These are phyloP conservation scores for Tetragnatha versicolor DNA, from an alignment of 1,140 invertebrate species.

Conservation along the genomic window DNA sequence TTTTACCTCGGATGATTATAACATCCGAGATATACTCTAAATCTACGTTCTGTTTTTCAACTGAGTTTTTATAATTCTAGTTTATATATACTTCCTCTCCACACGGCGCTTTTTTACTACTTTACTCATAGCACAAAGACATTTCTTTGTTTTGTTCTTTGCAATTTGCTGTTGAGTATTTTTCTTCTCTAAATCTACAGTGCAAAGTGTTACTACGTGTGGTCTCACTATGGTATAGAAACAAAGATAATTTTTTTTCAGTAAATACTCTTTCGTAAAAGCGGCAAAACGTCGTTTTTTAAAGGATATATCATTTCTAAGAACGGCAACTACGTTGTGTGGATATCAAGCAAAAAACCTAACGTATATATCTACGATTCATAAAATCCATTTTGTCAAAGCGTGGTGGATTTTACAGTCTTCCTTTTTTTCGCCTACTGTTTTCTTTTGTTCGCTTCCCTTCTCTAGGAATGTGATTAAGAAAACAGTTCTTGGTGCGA, in stretches of 20 bases:
- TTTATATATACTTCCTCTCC: conserved; percentile 38
- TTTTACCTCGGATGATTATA: conserved; percentile 40
- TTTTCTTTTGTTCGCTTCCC: conserved; percentile 36
- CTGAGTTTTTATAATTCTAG: conserved; percentile 31
- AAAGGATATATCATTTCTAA: conserved; percentile 45
- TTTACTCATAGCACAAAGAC: conserved; percentile 48
- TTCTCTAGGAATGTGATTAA: conserved; percentile 4
- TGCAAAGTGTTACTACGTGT: conserved; percentile 48
- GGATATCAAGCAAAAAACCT: conserved; percentile 51
- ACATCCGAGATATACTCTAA: conserved; percentile 55
- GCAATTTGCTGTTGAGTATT: conserved; percentile 46
- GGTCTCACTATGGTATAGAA: conserved; percentile 55
- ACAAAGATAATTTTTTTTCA: conserved; percentile 51
- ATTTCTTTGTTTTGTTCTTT: conserved; percentile 56
- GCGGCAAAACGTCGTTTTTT: conserved; percentile 30
- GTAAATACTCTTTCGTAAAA: conserved; percentile 43
- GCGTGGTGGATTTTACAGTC: conserved; percentile 46
- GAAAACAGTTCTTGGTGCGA: conserved; percentile 33
- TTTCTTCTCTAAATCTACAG: conserved; percentile 48
- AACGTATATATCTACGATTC: conserved; percentile 44
- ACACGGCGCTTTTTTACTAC: conserved; percentile 28
- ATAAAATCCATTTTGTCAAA: conserved; percentile 38
- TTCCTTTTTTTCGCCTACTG: conserved; percentile 4
- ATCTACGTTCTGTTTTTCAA: conserved; percentile 53
- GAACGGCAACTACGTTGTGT: conserved; percentile 41